Evolutionary conservation across 2,797 vertebrate genomes (phyloP).

Genomic region (Ciconia nigra): DNA sequence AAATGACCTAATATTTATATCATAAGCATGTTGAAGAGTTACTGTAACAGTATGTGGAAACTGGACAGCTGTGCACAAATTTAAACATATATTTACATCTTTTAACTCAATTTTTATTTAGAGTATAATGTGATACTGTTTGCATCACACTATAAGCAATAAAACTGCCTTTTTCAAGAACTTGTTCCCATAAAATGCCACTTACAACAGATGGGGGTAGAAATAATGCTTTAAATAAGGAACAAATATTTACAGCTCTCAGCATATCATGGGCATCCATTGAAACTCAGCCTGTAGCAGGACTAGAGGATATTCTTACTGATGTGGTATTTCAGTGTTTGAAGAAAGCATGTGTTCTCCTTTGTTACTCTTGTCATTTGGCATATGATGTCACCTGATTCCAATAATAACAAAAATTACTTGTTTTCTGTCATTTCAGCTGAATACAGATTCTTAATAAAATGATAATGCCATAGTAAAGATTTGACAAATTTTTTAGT

Average conservation of each 20-base stretch:
- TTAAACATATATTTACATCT: not conserved
- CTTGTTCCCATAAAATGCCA: not conserved
- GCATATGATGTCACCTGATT: not conserved
- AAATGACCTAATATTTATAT: not conserved
- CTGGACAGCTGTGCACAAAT: not conserved
- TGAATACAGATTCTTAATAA: not conserved
- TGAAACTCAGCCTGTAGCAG: slow-evolving; percentile 12
- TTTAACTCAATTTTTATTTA: not conserved
- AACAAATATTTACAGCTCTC: slow-evolving; percentile 34
- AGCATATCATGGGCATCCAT: not conserved
- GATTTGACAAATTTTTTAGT: not conserved
- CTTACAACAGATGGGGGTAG: slow-evolving; percentile 4
- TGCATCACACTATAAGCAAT: not conserved
- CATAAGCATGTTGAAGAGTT: not conserved
- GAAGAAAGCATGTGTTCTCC: not conserved
- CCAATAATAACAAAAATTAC: not conserved
- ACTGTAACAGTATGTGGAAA: not conserved
- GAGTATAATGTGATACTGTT: not conserved
- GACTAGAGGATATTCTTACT: not conserved
- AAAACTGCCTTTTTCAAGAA: not conserved
- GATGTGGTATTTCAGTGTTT: not conserved
- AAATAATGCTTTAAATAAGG: slow-evolving; percentile 26
- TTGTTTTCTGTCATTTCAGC: not conserved
- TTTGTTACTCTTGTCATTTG: not conserved
- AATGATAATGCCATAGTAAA: not conserved